Conservation (phyloP, 2,888 invertebrate genomes). For the Dichetophora obliterata region DNA sequence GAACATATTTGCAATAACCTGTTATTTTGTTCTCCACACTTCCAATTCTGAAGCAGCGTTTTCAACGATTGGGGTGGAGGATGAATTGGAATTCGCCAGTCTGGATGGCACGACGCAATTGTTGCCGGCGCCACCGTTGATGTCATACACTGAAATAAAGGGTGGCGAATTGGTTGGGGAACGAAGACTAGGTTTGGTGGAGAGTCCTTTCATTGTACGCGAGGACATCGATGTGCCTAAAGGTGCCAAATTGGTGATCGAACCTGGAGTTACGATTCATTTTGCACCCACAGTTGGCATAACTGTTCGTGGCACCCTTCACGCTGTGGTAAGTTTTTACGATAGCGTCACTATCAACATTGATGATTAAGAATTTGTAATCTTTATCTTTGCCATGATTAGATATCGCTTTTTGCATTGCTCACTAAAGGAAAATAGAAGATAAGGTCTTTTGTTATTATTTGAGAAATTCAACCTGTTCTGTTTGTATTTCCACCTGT, state of each 20-base stretch:
- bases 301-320: slow-evolving; percentile 89
- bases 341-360: neutral
- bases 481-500: too few relatives aligned
- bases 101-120: slow-evolving; percentile 60
- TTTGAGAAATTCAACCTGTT: too few relatives aligned
- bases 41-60: neutral
- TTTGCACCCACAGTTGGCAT: slow-evolving; percentile 95
- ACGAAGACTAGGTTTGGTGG: slow-evolving; percentile 64
- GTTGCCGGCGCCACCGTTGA: slow-evolving; percentile 46
- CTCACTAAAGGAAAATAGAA: neutral
- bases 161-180: slow-evolving; percentile 67
- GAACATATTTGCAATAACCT: neutral
- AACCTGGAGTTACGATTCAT: slow-evolving; percentile 89
- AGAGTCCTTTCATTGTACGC: slow-evolving; percentile 82
- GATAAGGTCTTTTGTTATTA: too few relatives aligned
- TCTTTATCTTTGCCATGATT: slow-evolving; percentile 8
- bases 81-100: slow-evolving; percentile 63
- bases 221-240: slow-evolving; percentile 85
- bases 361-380: slow-evolving; percentile 20
- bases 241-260: slow-evolving; percentile 85
- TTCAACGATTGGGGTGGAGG: slow-evolving; percentile 47
- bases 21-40: neutral
- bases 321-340: slow-evolving; percentile 83
- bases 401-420: neutral
- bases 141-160: slow-evolving; percentile 64